Percentiles rank a stretch among this genome's conserved stretches.
Evolutionary conservation across 2,888 invertebrate genomes (phyloP).

Genomic region (Drosophila eohydei): DNA sequence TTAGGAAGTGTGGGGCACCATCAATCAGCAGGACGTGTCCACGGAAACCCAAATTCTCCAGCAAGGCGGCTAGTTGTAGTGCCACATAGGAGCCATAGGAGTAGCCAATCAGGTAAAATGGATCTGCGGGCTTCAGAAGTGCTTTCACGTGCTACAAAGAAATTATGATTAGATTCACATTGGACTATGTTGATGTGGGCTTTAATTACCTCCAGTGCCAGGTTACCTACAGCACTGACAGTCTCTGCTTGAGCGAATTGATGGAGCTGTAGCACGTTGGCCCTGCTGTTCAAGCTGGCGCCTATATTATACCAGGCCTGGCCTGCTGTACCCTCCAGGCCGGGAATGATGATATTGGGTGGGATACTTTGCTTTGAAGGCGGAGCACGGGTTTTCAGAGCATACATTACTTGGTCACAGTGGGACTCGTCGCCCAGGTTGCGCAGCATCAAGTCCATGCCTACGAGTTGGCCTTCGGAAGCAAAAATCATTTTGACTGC

Average conservation of each 20-base stretch:
- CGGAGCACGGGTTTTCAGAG: conserved; percentile 85
- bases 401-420: conserved; percentile 86
- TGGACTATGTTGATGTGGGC: rapidly evolving
- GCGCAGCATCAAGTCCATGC: conserved; percentile 87
- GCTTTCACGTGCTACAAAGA: conserved; percentile 87
- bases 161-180: not conserved
- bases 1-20: conserved; percentile 91
- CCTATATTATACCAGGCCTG: conserved; percentile 83
- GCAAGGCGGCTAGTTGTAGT: conserved; percentile 89
- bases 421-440: conserved; percentile 88
- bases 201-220: conserved; percentile 73
- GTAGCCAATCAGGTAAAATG: conserved; percentile 93
- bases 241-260: conserved; percentile 71
- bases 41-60: conserved; percentile 88
- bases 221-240: conserved; percentile 73
- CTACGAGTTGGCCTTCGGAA: conserved; percentile 81
- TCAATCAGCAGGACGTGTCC: conserved; percentile 91
- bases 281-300: conserved; percentile 63
- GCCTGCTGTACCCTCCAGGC: conserved; percentile 88
- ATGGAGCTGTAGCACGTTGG: conserved; percentile 80
- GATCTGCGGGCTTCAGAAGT: conserved; percentile 86
- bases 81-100: conserved; percentile 94
- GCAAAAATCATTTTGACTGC: conserved; percentile 81
- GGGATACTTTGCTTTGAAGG: conserved; percentile 62
- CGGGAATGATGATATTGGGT: conserved; percentile 87